Conservation (phyloP, 2,888 invertebrate species). For the Brenthis daphne region DNA sequence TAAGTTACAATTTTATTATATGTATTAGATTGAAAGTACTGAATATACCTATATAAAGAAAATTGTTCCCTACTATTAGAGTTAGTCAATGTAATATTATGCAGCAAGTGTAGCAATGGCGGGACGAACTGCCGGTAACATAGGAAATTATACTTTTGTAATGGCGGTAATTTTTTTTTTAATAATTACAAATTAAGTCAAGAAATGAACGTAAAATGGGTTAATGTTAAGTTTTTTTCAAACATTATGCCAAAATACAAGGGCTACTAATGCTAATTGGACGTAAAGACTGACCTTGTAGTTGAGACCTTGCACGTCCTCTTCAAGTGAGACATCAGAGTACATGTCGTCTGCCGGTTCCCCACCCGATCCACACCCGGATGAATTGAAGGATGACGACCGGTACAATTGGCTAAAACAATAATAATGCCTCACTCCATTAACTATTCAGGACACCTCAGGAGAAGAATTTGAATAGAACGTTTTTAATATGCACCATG, state of each 20-base stretch:
- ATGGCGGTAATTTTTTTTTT: slow-evolving; percentile 5
- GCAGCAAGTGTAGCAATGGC: slow-evolving; percentile 9
- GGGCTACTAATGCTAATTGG: background rate
- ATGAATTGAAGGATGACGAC: slow-evolving; percentile 96
- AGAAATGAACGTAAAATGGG: background rate
- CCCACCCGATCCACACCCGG: slow-evolving; percentile 94
- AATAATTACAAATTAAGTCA: background rate
- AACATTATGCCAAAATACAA: background rate
- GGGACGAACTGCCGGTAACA: slow-evolving; percentile 14
- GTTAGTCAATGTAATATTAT: background rate
- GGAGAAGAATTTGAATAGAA: slow-evolving; percentile 33
- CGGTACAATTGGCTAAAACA: slow-evolving; percentile 92
- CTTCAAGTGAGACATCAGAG: slow-evolving; percentile 95
- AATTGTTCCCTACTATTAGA: background rate
- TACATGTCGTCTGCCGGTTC: slow-evolving; percentile 97
- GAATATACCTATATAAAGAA: too few relatives aligned
- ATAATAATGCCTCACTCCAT: slow-evolving; percentile 46
- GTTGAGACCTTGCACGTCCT: slow-evolving; percentile 96
- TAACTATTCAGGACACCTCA: slow-evolving; percentile 43
- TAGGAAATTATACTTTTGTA: slow-evolving; percentile 13
- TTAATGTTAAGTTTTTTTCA: background rate
- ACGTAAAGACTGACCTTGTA: slow-evolving; percentile 87
- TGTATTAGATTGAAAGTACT: too few relatives aligned
- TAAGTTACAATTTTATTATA: too few relatives aligned
- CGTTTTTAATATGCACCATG: slow-evolving; percentile 26